These are phyloP conservation scores for Chascanopsetta lugubris DNA, from an alignment of 2,113 vertebrate species.

Conservation along the genomic window DNA sequence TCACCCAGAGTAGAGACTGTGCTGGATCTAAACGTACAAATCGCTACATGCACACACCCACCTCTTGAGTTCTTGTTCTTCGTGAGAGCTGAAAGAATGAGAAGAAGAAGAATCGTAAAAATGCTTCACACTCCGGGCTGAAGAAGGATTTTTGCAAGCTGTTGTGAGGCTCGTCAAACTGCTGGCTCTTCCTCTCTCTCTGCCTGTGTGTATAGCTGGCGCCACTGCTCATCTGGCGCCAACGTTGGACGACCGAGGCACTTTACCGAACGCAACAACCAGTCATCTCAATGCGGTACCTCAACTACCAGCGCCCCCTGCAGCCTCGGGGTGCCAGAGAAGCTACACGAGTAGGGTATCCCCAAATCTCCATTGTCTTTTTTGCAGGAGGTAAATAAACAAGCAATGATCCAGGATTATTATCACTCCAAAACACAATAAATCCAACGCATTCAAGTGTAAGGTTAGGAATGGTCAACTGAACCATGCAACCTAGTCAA, in stretches of 20 bases:
- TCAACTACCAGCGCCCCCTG: slow-evolving; percentile 43
- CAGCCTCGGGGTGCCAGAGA: slow-evolving; percentile 43
- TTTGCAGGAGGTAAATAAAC: background rate
- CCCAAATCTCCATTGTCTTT: background rate
- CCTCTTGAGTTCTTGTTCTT: slow-evolving; percentile 54
- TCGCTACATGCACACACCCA: slow-evolving; percentile 57
- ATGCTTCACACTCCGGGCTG: slow-evolving; percentile 39
- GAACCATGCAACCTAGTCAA: too few relatives aligned
- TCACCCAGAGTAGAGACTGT: slow-evolving; percentile 2
- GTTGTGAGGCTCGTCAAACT: slow-evolving; percentile 51
- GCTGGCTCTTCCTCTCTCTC: slow-evolving; percentile 27
- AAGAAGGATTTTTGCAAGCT: slow-evolving; percentile 39
- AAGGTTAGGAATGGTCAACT: too few relatives aligned
- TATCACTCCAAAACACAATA: too few relatives aligned
- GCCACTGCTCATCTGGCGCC: slow-evolving; percentile 84
- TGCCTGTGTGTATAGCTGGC: slow-evolving; percentile 66
- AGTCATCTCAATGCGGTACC: background rate
- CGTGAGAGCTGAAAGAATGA: slow-evolving; percentile 24
- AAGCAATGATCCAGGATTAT: too few relatives aligned
- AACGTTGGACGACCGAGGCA: slow-evolving; percentile 75
- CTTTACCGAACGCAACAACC: slow-evolving; percentile 72
- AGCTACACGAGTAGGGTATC: too few relatives aligned
- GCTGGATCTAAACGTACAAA: slow-evolving; percentile 9
- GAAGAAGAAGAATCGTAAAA: slow-evolving; percentile 23
- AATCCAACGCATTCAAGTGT: too few relatives aligned